Evolutionary conservation across 2,113 vertebrate genomes (phyloP).

Genomic region (Gambusia holbrooki): DNA sequence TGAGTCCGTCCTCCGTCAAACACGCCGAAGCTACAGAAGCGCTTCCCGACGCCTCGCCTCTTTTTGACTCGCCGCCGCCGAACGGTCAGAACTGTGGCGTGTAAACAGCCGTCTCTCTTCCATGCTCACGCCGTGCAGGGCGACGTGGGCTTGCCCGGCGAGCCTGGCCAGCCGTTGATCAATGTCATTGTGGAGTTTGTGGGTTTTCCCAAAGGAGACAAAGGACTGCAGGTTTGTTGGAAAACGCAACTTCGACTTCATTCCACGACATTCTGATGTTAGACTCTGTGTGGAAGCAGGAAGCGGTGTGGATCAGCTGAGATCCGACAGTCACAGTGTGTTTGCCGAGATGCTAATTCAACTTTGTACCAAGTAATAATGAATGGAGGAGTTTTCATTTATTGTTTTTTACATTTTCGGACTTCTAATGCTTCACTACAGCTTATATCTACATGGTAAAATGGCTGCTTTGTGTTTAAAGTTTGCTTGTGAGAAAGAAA

Average conservation of each 20-base stretch:
- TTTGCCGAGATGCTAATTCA: too few relatives aligned
- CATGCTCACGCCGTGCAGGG: constrained; percentile 82
- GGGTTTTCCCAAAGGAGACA: constrained; percentile 89
- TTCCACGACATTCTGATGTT: neutral
- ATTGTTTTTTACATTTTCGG: too few relatives aligned
- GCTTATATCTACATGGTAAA: too few relatives aligned
- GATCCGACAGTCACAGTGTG: too few relatives aligned
- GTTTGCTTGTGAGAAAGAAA: too few relatives aligned
- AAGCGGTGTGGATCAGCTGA: neutral
- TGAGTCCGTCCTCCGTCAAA: constrained; percentile 25
- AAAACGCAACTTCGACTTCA: neutral
- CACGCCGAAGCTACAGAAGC: neutral
- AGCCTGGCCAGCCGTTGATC: constrained; percentile 85
- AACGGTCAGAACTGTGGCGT: neutral
- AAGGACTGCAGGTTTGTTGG: constrained; percentile 87
- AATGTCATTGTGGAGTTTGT: constrained; percentile 87
- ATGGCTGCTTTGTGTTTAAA: too few relatives aligned
- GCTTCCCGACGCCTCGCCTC: neutral
- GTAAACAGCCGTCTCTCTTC: constrained; percentile 65
- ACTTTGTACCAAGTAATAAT: too few relatives aligned
- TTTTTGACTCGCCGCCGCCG: neutral
- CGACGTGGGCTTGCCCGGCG: constrained; percentile 86
- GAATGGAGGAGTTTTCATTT: too few relatives aligned
- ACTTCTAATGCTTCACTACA: too few relatives aligned
- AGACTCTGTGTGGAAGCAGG: neutral